Evolutionary conservation across 1,140 invertebrate genomes (phyloP), one percentile per base, ranked within the genome.

Genomic region (Hycleus phaleratus): DNA sequence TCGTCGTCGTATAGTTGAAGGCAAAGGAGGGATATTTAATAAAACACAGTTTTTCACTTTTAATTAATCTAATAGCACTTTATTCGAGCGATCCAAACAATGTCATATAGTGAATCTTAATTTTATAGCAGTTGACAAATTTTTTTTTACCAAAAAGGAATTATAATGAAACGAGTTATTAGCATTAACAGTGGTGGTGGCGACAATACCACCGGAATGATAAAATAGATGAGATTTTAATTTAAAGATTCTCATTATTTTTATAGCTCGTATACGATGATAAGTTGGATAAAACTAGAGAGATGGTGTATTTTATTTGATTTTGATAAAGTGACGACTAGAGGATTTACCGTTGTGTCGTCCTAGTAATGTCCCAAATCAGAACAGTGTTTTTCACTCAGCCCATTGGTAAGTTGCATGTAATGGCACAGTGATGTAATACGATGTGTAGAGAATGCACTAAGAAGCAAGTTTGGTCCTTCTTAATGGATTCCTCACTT

Each of bases 31-130:
- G 42, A 53, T 32, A 7, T 32, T 42, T 64, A 61, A 64, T 64
- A 57, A 62, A 63, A 64, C 62, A 62, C 61, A 64, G 61, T 69
- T 64, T 65, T 64, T 67, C 65, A 67, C 67, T 69, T 67, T 67
- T 69, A 69, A 69, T 69, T 69, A 69, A 69, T 69, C 65, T 61
- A 62, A 67, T 63, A 59, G 61, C 60, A 63, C 58, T 68, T 68
- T 66, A 65, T 64, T 60, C 64, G 59, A 66, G 62, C 62, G 60
- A 62, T 56, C 64, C 60, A 63, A 63, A 64, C 66, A 68, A 68
- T 68, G 66, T 64, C 66, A 64, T 65, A 63, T 59, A 68, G 63
- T 68, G 66, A 68, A 66, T 66, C 66, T 66, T 68, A 66, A 66
- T 68, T 66, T 65, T 57, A 59, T 68, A 58, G 54, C 51, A 62